These are phyloP conservation scores for Lasioglossum lativentre DNA, from an alignment of 2,888 invertebrate species.

Conservation along the genomic window DNA sequence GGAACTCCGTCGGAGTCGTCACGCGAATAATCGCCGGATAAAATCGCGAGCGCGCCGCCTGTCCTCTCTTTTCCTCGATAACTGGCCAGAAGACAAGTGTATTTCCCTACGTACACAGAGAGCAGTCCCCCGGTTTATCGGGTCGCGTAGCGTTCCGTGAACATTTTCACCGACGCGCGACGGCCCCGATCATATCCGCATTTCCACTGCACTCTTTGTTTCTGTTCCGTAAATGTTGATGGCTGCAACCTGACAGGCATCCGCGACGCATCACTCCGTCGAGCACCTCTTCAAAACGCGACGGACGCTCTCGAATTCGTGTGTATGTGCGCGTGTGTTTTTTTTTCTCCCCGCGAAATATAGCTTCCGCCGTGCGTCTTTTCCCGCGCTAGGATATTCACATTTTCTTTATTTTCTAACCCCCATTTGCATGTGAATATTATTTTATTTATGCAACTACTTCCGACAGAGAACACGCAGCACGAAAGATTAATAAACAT, in stretches of 20 bases:
- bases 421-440: not conserved
- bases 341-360: not conserved
- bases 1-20: slow-evolving; percentile 25
- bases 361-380: not conserved
- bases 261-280: not conserved
- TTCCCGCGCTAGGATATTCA: not conserved
- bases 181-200: not conserved
- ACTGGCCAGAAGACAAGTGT: not conserved
- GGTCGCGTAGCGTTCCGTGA: not conserved
- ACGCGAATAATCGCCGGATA: slow-evolving; percentile 23
- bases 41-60: slow-evolving; percentile 3
- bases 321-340: not conserved
- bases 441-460: no score
- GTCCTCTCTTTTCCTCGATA: not conserved
- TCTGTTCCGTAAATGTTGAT: slow-evolving; percentile 13
- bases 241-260: slow-evolving; percentile 8
- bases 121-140: not conserved
- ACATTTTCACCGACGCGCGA: not conserved
- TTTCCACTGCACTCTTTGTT: not conserved
- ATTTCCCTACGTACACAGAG: not conserved
- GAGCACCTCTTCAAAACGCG: slow-evolving; percentile 14
- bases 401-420: not conserved
- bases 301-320: not conserved
- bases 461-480: no score
- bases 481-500: no score